Evolutionary conservation across 2,888 invertebrate species (phyloP).

Genomic region (Leptopterna dolabrata): DNA sequence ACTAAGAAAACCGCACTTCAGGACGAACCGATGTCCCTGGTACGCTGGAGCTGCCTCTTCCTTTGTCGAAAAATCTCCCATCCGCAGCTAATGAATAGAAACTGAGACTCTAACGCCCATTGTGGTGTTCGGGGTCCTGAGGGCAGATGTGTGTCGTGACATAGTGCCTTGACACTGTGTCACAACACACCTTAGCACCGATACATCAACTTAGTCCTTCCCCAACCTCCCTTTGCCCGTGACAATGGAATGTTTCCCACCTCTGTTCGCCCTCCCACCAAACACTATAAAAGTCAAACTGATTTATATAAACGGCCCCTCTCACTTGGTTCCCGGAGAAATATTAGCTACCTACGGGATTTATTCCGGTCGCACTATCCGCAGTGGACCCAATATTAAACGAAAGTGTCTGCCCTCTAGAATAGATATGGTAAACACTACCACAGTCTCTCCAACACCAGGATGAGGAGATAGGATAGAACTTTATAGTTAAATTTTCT

Average conservation of each 20-base stretch:
- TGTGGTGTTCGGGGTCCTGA: conserved; percentile 7
- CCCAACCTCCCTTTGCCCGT: background rate
- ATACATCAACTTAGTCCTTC: conserved; percentile 38
- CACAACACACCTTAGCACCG: conserved; percentile 50
- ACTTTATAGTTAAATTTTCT: background rate
- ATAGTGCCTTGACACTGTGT: conserved; percentile 31
- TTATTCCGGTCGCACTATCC: conserved; percentile 41
- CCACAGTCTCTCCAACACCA: background rate
- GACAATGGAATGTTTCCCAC: conserved; percentile 51
- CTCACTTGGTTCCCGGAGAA: conserved; percentile 38
- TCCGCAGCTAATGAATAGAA: conserved; percentile 11
- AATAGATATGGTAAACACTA: conserved; percentile 37
- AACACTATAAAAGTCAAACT: conserved; percentile 52
- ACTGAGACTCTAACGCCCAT: conserved; percentile 27
- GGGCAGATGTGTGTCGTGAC: conserved; percentile 43
- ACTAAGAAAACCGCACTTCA: background rate
- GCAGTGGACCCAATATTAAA: conserved; percentile 35
- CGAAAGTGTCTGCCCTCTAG: background rate
- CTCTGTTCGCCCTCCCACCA: conserved; percentile 45
- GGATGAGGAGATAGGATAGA: background rate
- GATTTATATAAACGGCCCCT: conserved; percentile 46
- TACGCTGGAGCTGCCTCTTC: background rate
- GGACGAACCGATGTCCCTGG: background rate
- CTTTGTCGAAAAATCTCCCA: background rate
- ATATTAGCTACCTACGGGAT: conserved; percentile 51